Conservation (phyloP, 2,888 invertebrate genomes). For the Heliothis peltigera region DNA sequence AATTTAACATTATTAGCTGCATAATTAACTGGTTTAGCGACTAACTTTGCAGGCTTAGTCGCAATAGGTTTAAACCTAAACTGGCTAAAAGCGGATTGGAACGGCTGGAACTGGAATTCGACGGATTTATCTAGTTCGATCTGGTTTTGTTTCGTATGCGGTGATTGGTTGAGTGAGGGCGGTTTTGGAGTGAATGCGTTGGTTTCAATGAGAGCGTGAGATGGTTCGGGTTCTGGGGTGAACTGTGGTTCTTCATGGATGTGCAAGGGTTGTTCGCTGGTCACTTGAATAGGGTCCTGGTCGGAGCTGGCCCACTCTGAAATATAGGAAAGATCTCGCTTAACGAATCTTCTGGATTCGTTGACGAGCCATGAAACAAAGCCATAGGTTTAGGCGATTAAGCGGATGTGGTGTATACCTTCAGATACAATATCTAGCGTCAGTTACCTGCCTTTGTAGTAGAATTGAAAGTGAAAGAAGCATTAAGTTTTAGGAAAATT, state of each 20-base stretch:
- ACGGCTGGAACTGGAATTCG: slow-evolving; percentile 56
- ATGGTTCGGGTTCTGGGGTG: slow-evolving; percentile 59
- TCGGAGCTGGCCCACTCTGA: slow-evolving; percentile 73
- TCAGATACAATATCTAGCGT: slow-evolving; percentile 2
- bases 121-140: slow-evolving; percentile 51
- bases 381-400: slow-evolving; percentile 49
- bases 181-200: slow-evolving; percentile 60
- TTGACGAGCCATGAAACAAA: slow-evolving; percentile 60
- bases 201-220: slow-evolving; percentile 59
- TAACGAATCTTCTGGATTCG: slow-evolving; percentile 76
- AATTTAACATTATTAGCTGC: slow-evolving; percentile 2
- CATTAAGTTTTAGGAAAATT: not conserved
- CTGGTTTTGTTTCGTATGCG: slow-evolving; percentile 58
- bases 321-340: slow-evolving; percentile 78
- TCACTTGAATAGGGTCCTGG: slow-evolving; percentile 61
- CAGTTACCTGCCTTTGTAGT: not conserved
- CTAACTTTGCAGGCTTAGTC: slow-evolving; percentile 50
- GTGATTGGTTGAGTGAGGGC: slow-evolving; percentile 56
- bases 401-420: not conserved
- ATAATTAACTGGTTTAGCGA: slow-evolving; percentile 32
- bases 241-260: slow-evolving; percentile 58
- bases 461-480: slow-evolving; percentile 4
- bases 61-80: slow-evolving; percentile 40
- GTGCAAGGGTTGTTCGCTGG: slow-evolving; percentile 66
- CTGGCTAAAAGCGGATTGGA: slow-evolving; percentile 51